Evolutionary conservation across 2,113 vertebrate species (phyloP).

Genomic region (Alosa alosa): DNA sequence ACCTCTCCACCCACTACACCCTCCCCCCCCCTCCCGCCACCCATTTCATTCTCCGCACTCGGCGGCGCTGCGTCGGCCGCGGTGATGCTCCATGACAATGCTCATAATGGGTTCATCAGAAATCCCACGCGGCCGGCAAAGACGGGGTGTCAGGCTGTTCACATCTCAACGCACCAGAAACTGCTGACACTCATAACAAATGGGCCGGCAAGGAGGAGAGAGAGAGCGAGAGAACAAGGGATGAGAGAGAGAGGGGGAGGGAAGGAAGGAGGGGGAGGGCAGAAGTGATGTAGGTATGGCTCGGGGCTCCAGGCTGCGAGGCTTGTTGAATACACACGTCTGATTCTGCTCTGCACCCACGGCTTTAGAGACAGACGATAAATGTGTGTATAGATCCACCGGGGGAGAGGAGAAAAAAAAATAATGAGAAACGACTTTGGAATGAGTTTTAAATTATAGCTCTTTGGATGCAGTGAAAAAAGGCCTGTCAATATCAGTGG

Average conservation of each 20-base stretch:
- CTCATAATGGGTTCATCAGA: conserved; percentile 14
- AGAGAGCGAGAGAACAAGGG: not conserved
- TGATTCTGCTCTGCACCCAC: conserved; percentile 47
- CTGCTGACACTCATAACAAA: conserved; percentile 12
- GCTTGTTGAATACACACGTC: conserved; percentile 18
- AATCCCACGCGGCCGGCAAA: conserved; percentile 14
- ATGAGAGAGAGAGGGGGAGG: not conserved
- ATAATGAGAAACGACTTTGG: conserved; percentile 74
- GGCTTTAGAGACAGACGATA: conserved; percentile 64
- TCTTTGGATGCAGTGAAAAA: conserved; percentile 55
- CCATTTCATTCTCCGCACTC: not conserved
- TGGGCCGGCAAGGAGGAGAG: not conserved
- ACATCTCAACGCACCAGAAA: conserved; percentile 14
- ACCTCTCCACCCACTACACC: not conserved
- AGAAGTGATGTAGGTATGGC: conserved; percentile 9
- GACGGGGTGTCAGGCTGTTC: conserved; percentile 9
- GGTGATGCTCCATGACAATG: conserved; percentile 5
- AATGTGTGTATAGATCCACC: conserved; percentile 68
- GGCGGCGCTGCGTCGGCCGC: not conserved
- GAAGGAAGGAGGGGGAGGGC: not conserved
- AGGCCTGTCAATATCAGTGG: conserved; percentile 66
- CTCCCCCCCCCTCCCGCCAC: not conserved
- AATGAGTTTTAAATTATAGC: conserved; percentile 76
- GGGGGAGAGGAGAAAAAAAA: conserved; percentile 46
- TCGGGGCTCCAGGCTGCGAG: not conserved